Percentiles rank a stretch among this genome's conserved stretches.
These are phyloP conservation scores for Manis pentadactyla DNA, from an alignment of 2,797 vertebrate genomes.

Conservation along the genomic window DNA sequence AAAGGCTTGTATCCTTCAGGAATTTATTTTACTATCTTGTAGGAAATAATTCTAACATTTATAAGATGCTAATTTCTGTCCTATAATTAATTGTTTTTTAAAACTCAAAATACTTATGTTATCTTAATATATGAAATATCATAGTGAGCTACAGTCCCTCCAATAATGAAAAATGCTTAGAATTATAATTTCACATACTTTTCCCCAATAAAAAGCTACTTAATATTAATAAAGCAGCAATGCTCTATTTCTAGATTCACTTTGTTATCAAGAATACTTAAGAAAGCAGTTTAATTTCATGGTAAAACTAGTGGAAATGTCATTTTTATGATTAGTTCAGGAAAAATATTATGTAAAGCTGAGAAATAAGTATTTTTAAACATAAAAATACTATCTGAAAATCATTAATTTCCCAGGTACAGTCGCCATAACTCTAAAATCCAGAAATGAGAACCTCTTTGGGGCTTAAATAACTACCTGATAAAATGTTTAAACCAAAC, in stretches of 20 bases:
- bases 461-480: background rate
- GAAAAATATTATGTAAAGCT: constrained; percentile 27
- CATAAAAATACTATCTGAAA: constrained; percentile 40
- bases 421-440: constrained; percentile 1
- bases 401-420: background rate
- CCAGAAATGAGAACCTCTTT: background rate
- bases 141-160: background rate
- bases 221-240: background rate
- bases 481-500: constrained; percentile 40
- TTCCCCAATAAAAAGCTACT: background rate
- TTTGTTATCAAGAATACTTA: constrained; percentile 34
- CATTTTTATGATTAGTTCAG: background rate
- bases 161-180: constrained; percentile 41
- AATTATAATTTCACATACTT: background rate
- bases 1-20: constrained; percentile 9
- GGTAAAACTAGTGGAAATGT: constrained; percentile 40
- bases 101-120: constrained; percentile 38
- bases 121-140: constrained; percentile 33
- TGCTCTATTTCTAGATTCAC: background rate
- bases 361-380: constrained; percentile 51
- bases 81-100: background rate
- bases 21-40: constrained; percentile 49
- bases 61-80: constrained; percentile 20
- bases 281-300: background rate
- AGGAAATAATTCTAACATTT: constrained; percentile 46